phyloP scores from a whole-genome alignment of 2,888 invertebrate species.

The Hyles lineata region DNA sequence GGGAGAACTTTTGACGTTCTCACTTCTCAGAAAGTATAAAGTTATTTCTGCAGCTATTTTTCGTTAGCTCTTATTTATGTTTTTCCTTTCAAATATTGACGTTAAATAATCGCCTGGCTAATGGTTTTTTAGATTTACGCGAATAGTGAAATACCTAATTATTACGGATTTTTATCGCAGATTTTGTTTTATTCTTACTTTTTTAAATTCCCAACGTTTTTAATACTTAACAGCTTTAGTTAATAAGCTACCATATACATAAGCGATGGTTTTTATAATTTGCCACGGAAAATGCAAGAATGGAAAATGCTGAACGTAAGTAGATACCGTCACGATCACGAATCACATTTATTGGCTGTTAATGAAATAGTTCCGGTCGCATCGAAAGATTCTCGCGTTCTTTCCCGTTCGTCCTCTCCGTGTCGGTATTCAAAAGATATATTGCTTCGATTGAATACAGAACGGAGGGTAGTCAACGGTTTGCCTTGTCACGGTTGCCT shows the following conservation, averaged over 20 bases:
- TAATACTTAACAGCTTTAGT: no score
- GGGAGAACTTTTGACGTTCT: no score
- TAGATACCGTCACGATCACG: not conserved
- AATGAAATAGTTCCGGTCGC: constrained; percentile 58
- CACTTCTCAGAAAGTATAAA: no score
- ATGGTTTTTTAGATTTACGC: no score
- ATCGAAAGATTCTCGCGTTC: constrained; percentile 57
- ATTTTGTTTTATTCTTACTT: no score
- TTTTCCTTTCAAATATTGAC: not conserved
- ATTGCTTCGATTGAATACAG: constrained; percentile 44
- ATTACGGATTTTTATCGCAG: no score
- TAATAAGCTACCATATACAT: no score
- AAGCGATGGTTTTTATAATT: no score
- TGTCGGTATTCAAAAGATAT: constrained; percentile 55
- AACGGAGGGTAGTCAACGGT: constrained; percentile 51
- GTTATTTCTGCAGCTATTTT: no score
- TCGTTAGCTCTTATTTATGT: not conserved
- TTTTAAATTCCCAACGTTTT: no score
- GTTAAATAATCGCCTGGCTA: no score
- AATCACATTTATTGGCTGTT: constrained; percentile 56
- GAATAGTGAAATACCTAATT: no score
- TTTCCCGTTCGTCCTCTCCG: constrained; percentile 55
- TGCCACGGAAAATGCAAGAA: not conserved
- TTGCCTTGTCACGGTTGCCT: constrained; percentile 43
- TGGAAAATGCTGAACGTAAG: not conserved